Evolutionary conservation across 2,113 vertebrate genomes (phyloP).

Genomic region (Eptesicus fuscus): DNA sequence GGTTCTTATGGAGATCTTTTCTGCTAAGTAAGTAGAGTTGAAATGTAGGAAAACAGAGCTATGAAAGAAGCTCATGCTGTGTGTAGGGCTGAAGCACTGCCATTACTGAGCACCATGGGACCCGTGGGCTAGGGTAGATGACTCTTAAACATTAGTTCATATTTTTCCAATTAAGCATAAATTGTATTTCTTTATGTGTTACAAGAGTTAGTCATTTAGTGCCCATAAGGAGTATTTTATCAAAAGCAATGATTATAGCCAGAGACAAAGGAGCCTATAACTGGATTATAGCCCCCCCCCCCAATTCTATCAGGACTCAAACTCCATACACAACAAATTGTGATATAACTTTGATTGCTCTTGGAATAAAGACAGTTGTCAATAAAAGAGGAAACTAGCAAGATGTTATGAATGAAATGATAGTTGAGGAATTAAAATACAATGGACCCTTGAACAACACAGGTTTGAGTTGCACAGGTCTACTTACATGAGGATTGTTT

Average conservation of each 20-base stretch:
- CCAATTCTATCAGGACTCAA: slow-evolving; percentile 33
- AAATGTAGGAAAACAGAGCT: slow-evolving; percentile 70
- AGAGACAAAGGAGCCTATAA: slow-evolving; percentile 51
- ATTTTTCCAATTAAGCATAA: slow-evolving; percentile 77
- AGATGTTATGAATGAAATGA: slow-evolving; percentile 27
- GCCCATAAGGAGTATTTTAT: slow-evolving; percentile 63
- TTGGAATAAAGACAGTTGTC: slow-evolving; percentile 36
- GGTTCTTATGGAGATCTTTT: slow-evolving; percentile 70
- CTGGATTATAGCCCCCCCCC: slow-evolving; percentile 51
- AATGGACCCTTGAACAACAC: neutral
- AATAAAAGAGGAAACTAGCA: slow-evolving; percentile 17
- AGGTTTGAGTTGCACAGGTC: neutral
- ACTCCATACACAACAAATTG: slow-evolving; percentile 49
- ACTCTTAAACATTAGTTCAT: slow-evolving; percentile 67
- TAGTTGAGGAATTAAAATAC: slow-evolving; percentile 1
- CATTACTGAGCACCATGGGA: slow-evolving; percentile 42
- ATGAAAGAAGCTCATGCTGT: slow-evolving; percentile 74
- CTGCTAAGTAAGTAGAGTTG: slow-evolving; percentile 68
- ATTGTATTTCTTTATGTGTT: slow-evolving; percentile 68
- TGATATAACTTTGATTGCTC: slow-evolving; percentile 57
- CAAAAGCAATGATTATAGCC: slow-evolving; percentile 63
- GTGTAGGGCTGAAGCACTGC: slow-evolving; percentile 56
- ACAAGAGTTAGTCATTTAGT: slow-evolving; percentile 76
- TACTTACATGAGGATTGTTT: neutral
- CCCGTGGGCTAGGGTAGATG: slow-evolving; percentile 51